Evolutionary conservation across 1,140 invertebrate species (phyloP), one percentile per base, ranked within the genome.

Genomic region (Nymphalis io): DNA sequence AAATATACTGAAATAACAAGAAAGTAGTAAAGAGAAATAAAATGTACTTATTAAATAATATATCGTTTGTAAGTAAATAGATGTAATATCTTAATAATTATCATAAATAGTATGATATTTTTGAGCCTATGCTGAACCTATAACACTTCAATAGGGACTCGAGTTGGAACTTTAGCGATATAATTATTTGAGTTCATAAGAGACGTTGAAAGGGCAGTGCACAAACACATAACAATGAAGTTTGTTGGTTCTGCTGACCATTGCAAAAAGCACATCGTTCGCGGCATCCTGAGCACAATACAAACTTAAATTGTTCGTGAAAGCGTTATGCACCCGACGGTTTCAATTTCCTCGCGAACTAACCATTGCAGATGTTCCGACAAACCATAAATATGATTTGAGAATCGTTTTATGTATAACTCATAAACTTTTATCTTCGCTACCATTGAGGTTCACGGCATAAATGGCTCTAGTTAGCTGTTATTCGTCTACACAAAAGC

Each of bases 361-460:
- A 81, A 76, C 87, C 82, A 82, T 82, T 80, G 84, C 85, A 90
- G 84, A 88, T 91, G 88, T 87, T 86, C 83, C 80, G 80, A 81
- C 74, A 84, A 81, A 77, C 81, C 81, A 85, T 89, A 91, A 90
- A 89, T 90, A 90, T 91, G 83, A 89, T 91, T 91, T 88, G 84
- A 90, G 86, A 90, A 91, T 88, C 85, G 87, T 88, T 91, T 89
- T 88, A 89, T 88, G 85, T 91, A 89, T 88, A 85, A 87, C 73
- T 82, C 84, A 85, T 91, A 90, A 90, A 91, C 79, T 91, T 91
- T 91, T 91, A 91, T 91, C 86, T 85, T 75, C 81, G 60, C 67
- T 68, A 60, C 81, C 73, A 83, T 75, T 72, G 76, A 78, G 79
- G 79, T 75, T 78, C 78, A 75, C 60, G 60, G 64, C 80, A 76